Conservation (phyloP, 2,797 vertebrate species). For the Uromys caudimaculatus region DNA sequence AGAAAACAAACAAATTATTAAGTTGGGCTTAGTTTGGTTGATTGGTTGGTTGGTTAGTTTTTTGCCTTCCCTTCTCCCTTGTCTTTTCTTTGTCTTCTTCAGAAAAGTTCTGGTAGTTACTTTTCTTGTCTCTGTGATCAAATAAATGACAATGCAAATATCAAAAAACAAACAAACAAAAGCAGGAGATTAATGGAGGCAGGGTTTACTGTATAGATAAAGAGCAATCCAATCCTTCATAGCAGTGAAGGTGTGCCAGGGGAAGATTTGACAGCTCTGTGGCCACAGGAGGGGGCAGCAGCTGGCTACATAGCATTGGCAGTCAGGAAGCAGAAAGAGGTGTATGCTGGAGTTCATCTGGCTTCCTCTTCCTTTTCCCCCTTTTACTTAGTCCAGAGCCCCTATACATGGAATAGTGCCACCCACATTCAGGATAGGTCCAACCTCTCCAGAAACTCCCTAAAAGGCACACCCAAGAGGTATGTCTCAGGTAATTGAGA, state of each 20-base stretch:
- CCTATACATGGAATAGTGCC: fast-evolving
- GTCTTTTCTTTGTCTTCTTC: background rate
- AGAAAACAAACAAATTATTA: background rate
- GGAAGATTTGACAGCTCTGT: background rate
- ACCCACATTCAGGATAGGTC: background rate
- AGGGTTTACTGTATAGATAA: background rate
- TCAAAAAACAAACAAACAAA: background rate
- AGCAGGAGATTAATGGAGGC: background rate
- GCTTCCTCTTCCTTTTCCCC: background rate
- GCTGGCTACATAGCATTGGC: background rate
- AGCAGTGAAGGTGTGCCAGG: background rate
- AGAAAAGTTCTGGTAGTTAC: background rate
- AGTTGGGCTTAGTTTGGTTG: background rate
- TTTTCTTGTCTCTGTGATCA: background rate
- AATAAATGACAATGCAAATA: background rate
- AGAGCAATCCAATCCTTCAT: background rate
- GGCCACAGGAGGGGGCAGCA: background rate
- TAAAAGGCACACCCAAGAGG: background rate
- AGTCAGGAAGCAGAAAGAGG: background rate
- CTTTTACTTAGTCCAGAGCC: background rate
- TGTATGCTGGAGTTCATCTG: background rate
- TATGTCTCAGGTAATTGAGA: background rate
- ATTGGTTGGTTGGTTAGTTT: background rate
- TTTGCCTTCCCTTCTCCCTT: background rate
- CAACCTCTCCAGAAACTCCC: background rate